Conservation (phyloP, 2,797 vertebrate species). For the Xenopus petersii region DNA sequence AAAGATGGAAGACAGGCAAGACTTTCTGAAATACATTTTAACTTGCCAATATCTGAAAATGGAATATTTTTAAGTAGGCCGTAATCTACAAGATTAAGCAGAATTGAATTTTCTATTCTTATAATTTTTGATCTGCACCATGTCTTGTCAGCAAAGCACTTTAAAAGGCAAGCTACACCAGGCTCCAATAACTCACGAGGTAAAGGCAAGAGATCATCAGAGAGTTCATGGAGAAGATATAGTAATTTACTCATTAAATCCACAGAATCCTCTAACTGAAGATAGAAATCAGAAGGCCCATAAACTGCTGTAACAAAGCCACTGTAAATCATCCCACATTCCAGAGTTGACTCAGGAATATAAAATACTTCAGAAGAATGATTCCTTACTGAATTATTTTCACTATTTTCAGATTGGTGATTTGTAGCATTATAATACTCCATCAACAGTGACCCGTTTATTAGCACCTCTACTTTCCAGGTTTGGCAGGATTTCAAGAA, state of each 20-base stretch:
- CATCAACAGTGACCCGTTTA: constrained; percentile 54
- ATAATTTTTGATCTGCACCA: constrained; percentile 81
- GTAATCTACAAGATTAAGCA: constrained; percentile 75
- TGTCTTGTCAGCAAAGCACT: constrained; percentile 61
- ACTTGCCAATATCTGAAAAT: constrained; percentile 55
- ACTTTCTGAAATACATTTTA: constrained; percentile 71
- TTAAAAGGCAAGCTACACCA: constrained; percentile 73
- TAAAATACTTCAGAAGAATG: neutral
- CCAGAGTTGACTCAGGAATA: constrained; percentile 59
- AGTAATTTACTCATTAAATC: constrained; percentile 64
- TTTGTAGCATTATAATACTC: constrained; percentile 48
- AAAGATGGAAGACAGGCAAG: constrained; percentile 67
- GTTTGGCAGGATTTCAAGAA: constrained; percentile 55
- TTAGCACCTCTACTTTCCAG: constrained; percentile 73
- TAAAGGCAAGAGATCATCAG: constrained; percentile 61
- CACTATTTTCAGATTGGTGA: neutral
- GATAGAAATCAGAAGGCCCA: constrained; percentile 75
- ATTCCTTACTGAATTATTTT: neutral
- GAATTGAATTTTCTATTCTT: constrained; percentile 53
- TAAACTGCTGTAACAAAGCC: constrained; percentile 68
- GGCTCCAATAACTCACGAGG: constrained; percentile 60
- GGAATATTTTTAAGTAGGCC: constrained; percentile 65
- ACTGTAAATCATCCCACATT: constrained; percentile 57
- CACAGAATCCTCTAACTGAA: constrained; percentile 72
- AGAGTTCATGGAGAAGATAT: constrained; percentile 65